A percentile compares a stretch with the other conserved stretches of the same genome.
phyloP scores from a whole-genome alignment of 2,113 vertebrate genomes.

The Argyrosomus japonicus region DNA sequence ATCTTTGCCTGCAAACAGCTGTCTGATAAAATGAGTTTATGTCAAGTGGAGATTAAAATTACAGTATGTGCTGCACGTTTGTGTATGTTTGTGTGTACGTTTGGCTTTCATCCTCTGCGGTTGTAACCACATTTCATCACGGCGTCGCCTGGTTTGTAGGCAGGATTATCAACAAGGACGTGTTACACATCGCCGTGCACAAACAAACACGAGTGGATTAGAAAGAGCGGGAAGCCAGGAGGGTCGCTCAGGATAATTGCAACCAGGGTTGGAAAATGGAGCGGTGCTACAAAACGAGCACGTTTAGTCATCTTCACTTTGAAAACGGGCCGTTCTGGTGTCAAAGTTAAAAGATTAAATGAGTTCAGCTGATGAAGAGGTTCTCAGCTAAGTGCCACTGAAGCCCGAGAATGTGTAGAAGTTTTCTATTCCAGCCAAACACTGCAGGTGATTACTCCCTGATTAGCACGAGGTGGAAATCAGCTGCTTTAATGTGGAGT shows the following conservation, averaged over 20 bases:
- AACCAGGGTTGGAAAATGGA: background rate
- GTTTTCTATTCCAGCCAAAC: constrained; percentile 22
- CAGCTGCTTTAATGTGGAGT: constrained; percentile 42
- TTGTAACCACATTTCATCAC: background rate
- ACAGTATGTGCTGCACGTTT: constrained; percentile 12
- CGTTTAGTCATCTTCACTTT: background rate
- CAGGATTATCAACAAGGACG: constrained; percentile 14
- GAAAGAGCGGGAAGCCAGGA: background rate
- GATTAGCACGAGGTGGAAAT: constrained; percentile 49
- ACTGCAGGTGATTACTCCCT: constrained; percentile 41
- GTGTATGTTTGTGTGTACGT: background rate
- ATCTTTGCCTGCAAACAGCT: constrained; percentile 72
- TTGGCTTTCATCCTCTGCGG: background rate
- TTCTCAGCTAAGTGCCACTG: constrained; percentile 14
- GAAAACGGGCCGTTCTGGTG: background rate
- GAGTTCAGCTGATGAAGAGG: background rate
- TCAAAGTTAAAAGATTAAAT: constrained; percentile 32
- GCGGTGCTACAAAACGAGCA: background rate
- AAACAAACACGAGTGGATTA: background rate
- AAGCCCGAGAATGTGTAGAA: background rate
- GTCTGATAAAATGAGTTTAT: constrained; percentile 61
- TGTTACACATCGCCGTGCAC: background rate
- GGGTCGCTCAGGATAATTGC: background rate
- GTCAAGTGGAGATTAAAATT: constrained; percentile 69
- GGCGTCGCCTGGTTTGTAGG: background rate